Evolutionary conservation across 2,888 invertebrate species (phyloP).

Genomic region (Mystacides longicornis): DNA sequence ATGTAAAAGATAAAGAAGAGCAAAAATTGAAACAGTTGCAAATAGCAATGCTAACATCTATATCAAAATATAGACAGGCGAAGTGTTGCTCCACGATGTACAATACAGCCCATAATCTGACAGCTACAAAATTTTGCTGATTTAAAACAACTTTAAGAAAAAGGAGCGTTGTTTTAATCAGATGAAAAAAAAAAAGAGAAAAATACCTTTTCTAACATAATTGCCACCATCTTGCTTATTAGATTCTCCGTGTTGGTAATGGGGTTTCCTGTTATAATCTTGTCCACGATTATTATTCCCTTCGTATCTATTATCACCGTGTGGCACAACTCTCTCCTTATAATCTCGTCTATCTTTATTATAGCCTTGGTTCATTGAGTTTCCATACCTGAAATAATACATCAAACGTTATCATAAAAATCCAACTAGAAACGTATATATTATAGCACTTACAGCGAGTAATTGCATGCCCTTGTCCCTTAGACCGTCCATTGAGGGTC

Average conservation of each 20-base stretch:
- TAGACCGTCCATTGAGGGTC: too few species aligned
- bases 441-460: too few species aligned
- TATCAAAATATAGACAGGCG: too few species aligned
- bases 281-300: conserved; percentile 4
- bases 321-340: not conserved
- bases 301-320: conserved; percentile 7
- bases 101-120: too few species aligned
- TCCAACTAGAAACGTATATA: too few species aligned
- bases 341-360: not conserved
- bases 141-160: not conserved
- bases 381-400: not conserved
- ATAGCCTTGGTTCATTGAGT: not conserved
- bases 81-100: too few species aligned
- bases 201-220: conserved; percentile 15
- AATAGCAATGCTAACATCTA: too few species aligned
- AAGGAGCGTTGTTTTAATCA: not conserved
- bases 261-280: conserved; percentile 8
- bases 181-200: not conserved
- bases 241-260: conserved; percentile 7
- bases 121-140: not conserved
- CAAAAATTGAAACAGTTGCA: too few species aligned
- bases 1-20: too few species aligned
- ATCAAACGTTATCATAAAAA: too few species aligned
- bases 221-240: conserved; percentile 13
- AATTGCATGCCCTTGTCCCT: too few species aligned